Base-by-base conservation (phyloP, 2,113 vertebrate species). In the Struthidea cinerea region DNA sequence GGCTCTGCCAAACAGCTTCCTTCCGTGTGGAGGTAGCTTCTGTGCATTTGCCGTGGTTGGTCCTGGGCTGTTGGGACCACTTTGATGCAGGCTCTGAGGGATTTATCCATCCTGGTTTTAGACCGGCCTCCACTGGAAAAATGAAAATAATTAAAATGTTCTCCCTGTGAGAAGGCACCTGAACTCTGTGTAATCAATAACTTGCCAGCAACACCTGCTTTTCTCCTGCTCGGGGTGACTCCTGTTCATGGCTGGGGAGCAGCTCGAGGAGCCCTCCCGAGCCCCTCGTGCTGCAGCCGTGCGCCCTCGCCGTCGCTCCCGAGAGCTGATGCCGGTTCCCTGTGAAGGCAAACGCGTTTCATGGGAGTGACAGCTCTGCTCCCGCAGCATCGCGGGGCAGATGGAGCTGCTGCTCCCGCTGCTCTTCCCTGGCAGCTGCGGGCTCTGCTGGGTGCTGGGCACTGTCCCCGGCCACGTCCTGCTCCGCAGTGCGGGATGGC, bases 11-110 rank as follows among this genome's bases (percentile, higher is more conserved):
- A 12, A 26, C 11, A 13, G 35, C 35, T 32, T 30, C 30, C 30
- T 44, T 10, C 42, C 2, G 5, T 4, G 37, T 2, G 4, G 53
- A 30, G 14, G 9, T 13, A 10, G 0, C 35, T n/a, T 3, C 1
- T 44, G 5, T 55, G 87, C 26, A 42, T 79, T n/a, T 18, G 37
- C 35, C 0, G 2, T 13, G 35, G 3, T 33, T 30, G 8, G 28
- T 10, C 11, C 88, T 18, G 41, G 28, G 32, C 84, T 44, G 16
- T 1, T 13, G 59, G 10, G 17, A 5, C 16, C 46, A 1, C 33
- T 23, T n/a, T 3, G 28, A 3, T 30, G 7, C 3, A 23, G 76
- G 37, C 50, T 63, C 42, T 0, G 4, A 35, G 46, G 26, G 75
- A 14, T 30, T 60, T 39, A 26, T 22, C 46, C 2, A 7, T 33